phyloP scores from a whole-genome alignment of 2,888 invertebrate species.

The Argynnis bischoffii region DNA sequence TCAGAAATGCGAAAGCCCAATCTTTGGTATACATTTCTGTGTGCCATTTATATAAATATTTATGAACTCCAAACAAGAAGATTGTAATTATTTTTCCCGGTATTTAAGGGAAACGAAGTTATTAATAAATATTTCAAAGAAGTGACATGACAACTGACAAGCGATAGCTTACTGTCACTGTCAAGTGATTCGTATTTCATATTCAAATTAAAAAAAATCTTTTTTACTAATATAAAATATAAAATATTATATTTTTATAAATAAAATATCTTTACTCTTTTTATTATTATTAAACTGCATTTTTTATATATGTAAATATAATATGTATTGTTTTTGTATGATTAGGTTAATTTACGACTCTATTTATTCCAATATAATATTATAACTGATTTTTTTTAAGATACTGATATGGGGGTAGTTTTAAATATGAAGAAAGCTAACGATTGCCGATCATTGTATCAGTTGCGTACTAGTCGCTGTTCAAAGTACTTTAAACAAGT shows the following conservation, averaged over 20 bases:
- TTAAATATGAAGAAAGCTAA: neutral
- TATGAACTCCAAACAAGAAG: too few relatives aligned
- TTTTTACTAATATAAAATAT: too few relatives aligned
- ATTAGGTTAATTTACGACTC: neutral
- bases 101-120: too few relatives aligned
- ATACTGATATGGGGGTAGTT: neutral
- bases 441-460: neutral
- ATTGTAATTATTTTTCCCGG: too few relatives aligned
- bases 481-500: neutral
- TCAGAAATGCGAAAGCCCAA: conserved; percentile 53
- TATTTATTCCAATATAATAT: neutral
- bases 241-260: too few relatives aligned
- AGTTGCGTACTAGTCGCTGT: neutral
- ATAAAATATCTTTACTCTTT: too few relatives aligned
- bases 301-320: too few relatives aligned
- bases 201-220: too few relatives aligned
- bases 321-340: too few relatives aligned
- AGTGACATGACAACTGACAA: neutral
- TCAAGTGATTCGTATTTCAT: neutral
- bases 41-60: conserved; percentile 32
- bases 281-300: too few relatives aligned
- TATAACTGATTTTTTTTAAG: neutral
- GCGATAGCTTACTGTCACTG: neutral
- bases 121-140: too few relatives aligned
- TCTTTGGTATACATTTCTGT: conserved; percentile 34